Percentiles rank a stretch among this genome's conserved stretches.
Conservation (phyloP, 2,797 vertebrate species). For the Sebastolobus altivelis region DNA sequence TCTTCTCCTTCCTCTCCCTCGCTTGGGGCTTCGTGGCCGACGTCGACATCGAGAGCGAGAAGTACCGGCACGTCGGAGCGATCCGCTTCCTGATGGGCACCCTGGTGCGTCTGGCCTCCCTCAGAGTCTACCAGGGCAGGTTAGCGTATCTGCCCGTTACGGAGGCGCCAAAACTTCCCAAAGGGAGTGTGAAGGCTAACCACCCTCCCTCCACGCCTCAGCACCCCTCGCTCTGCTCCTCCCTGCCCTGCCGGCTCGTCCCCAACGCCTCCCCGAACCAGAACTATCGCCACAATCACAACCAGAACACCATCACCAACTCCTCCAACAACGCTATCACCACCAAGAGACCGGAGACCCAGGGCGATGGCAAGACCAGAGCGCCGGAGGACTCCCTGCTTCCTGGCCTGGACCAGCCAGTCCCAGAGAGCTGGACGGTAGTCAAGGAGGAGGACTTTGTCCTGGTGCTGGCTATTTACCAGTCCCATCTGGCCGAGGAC, state of each 20-base stretch:
- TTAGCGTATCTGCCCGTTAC: conserved; percentile 88
- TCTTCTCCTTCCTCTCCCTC: conserved; percentile 95
- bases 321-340: conserved; percentile 65
- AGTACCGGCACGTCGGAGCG: conserved; percentile 90
- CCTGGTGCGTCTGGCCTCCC: conserved; percentile 88
- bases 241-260: conserved; percentile 69
- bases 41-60: conserved; percentile 95
- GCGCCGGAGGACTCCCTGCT: conserved; percentile 84
- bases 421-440: conserved; percentile 90
- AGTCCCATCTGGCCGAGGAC: conserved; percentile 93
- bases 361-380: conserved; percentile 27
- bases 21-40: conserved; percentile 96
- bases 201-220: conserved; percentile 52
- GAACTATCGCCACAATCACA: conserved; percentile 50
- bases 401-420: conserved; percentile 86
- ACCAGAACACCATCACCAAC: conserved; percentile 70
- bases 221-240: conserved; percentile 67
- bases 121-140: conserved; percentile 89
- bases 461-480: conserved; percentile 90
- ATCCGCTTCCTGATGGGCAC: conserved; percentile 93
- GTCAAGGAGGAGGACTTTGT: conserved; percentile 92
- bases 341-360: conserved; percentile 44
- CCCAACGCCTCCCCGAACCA: conserved; percentile 67
- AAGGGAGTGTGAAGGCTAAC: conserved; percentile 35
- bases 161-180: conserved; percentile 56